Percentiles rank a stretch among this genome's conserved stretches.
Conservation (phyloP, 2,113 vertebrate species). For the Hydrolagus affinis region DNA sequence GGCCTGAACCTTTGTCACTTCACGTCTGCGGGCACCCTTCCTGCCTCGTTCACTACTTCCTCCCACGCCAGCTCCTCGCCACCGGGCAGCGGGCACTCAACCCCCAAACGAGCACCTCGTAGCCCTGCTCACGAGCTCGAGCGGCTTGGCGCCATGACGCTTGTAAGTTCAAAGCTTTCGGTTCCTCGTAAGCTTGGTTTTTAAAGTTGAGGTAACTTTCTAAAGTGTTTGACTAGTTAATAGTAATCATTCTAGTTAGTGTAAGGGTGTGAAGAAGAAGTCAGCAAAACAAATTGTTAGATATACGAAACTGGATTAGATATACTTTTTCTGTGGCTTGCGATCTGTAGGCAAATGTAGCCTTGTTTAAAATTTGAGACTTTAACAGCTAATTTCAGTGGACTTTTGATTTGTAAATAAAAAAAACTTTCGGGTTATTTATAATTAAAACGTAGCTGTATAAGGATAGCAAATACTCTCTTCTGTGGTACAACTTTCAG, state of each 20-base stretch:
- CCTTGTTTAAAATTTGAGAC: background rate
- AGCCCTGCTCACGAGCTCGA: constrained; percentile 85
- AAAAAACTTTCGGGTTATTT: background rate
- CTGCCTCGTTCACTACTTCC: constrained; percentile 54
- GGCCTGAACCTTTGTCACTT: constrained; percentile 62
- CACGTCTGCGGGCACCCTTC: constrained; percentile 72
- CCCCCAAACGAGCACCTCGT: constrained; percentile 70
- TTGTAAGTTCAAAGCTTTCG: constrained; percentile 57
- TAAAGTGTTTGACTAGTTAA: background rate
- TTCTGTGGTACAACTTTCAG: background rate
- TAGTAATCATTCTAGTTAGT: background rate
- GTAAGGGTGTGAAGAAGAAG: background rate
- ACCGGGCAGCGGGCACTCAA: constrained; percentile 76
- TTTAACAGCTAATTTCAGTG: too few species aligned
- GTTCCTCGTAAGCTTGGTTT: background rate
- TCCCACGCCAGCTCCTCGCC: constrained; percentile 74
- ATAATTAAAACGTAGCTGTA: background rate
- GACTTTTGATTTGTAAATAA: too few species aligned
- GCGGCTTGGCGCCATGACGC: constrained; percentile 84
- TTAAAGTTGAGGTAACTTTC: background rate
- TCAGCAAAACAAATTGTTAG: too few species aligned
- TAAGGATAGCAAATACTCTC: background rate
- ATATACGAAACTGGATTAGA: too few species aligned
- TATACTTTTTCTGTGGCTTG: too few species aligned
- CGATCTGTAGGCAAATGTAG: too few species aligned